A percentile compares a stretch with the other conserved stretches of the same genome.
phyloP scores from a whole-genome alignment of 2,113 vertebrate species.

The Rhinopomastus cyanomelas region DNA sequence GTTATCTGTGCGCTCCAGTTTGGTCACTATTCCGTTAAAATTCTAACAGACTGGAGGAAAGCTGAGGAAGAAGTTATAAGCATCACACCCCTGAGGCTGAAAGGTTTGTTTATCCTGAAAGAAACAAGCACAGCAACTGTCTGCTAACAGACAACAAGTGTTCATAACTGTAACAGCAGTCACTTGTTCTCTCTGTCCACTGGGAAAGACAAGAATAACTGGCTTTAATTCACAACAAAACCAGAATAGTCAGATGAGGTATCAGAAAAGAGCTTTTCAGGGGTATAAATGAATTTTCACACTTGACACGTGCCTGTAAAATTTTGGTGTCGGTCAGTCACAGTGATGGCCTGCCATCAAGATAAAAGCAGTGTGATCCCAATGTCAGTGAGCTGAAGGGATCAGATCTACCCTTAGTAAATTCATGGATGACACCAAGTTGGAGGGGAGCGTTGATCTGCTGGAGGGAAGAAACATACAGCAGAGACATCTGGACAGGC shows the following conservation, averaged over 20 bases:
- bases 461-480: no score
- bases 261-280: not conserved
- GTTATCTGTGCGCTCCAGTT: not conserved
- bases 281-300: not conserved
- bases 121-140: not conserved
- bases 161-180: not conserved
- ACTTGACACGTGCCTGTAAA: not conserved
- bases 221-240: not conserved
- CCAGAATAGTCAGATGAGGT: not conserved
- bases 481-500: no score
- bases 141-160: not conserved
- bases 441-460: no score
- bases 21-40: not conserved
- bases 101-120: not conserved
- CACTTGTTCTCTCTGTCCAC: not conserved
- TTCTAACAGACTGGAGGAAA: not conserved
- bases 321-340: not conserved
- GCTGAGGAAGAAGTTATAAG: not conserved
- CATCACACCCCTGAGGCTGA: not conserved
- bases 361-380: not conserved
- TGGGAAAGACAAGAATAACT: not conserved
- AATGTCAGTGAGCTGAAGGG: not conserved
- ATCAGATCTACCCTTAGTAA: no score
- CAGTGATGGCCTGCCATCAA: not conserved
- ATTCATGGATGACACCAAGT: no score